Conservation (phyloP, 1,140 invertebrate species). For the Psix sp. region DNA sequence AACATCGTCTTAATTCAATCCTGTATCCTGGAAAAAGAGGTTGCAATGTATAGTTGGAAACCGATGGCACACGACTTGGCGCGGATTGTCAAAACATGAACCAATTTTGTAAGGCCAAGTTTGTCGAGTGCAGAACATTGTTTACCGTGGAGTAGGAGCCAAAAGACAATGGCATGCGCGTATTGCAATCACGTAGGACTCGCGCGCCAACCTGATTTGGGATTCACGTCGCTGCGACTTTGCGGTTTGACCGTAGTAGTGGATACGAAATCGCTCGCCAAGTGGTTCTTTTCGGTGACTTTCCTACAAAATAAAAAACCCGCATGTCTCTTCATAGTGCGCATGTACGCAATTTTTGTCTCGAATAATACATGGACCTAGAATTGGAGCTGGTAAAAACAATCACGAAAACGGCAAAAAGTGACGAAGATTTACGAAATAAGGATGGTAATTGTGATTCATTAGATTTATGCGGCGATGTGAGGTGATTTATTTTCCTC, state of each 20-base stretch:
- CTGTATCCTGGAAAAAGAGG: too few species aligned
- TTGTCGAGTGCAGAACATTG: constrained; percentile 29
- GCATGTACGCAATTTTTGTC: constrained; percentile 31
- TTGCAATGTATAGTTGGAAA: too few species aligned
- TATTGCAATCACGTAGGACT: constrained; percentile 71
- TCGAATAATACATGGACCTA: background rate
- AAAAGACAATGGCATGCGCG: constrained; percentile 49
- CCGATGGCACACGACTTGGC: constrained; percentile 9
- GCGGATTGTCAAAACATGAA: constrained; percentile 41
- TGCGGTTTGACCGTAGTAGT: constrained; percentile 47
- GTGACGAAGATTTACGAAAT: too few species aligned
- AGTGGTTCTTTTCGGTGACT: constrained; percentile 38
- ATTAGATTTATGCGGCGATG: too few species aligned
- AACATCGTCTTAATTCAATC: too few species aligned
- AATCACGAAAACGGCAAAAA: too few species aligned
- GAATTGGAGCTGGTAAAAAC: too few species aligned
- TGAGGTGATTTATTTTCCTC: too few species aligned
- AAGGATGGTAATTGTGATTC: too few species aligned
- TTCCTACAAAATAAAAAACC: constrained; percentile 34
- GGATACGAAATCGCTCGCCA: constrained; percentile 55
- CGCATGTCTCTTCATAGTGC: constrained; percentile 13
- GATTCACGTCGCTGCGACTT: constrained; percentile 63
- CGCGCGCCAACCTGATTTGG: constrained; percentile 65
- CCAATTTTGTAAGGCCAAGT: constrained; percentile 20
- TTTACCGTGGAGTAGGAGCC: constrained; percentile 27